These are phyloP conservation scores for Neogale vison DNA, from an alignment of 2,113 vertebrate genomes.

Conservation along the genomic window DNA sequence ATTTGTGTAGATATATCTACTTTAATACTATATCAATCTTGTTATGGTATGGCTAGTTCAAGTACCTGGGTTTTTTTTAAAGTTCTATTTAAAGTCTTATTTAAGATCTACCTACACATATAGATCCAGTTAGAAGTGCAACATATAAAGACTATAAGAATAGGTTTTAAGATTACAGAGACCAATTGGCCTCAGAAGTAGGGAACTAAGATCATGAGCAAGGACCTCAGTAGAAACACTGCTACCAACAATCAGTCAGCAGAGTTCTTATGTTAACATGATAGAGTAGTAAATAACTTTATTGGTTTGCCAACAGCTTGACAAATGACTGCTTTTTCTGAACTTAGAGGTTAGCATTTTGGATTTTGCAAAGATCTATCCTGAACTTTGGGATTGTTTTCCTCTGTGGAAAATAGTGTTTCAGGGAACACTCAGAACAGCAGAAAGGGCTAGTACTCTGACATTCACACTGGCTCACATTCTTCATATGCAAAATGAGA, in stretches of 20 bases:
- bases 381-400: background rate
- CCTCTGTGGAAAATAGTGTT: background rate
- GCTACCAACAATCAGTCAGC: background rate
- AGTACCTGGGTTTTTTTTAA: background rate
- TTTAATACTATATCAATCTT: background rate
- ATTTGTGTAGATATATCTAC: background rate
- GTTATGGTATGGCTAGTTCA: background rate
- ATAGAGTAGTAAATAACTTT: background rate
- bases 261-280: background rate
- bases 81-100: background rate
- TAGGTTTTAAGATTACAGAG: background rate
- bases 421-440: background rate
- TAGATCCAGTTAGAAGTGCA: background rate
- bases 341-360: background rate
- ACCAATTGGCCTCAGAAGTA: background rate
- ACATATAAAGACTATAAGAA: background rate
- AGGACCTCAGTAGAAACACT: background rate
- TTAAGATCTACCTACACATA: fast-evolving
- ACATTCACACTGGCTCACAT: background rate
- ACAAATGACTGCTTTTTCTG: background rate
- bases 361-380: background rate
- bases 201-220: background rate
- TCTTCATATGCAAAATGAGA: background rate
- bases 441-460: background rate
- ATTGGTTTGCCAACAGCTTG: background rate